Conservation (phyloP, 2,888 invertebrate species). For the Dryocosmus kuriphilus region DNA sequence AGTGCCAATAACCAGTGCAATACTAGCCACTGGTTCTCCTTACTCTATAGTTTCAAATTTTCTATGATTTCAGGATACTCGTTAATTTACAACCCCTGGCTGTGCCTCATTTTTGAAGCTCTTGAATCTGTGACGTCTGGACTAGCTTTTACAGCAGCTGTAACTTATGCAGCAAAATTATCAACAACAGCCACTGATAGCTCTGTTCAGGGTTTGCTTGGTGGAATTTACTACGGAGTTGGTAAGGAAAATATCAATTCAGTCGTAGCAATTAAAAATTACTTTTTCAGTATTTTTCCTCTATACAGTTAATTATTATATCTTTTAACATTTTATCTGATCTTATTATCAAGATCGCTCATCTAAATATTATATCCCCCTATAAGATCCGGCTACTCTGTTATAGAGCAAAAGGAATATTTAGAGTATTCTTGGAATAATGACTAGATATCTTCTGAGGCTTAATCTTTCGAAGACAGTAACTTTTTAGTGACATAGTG, state of each 20-base stretch:
- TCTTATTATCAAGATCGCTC: neutral
- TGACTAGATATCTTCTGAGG: neutral
- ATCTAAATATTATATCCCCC: no score
- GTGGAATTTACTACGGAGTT: slow-evolving; percentile 89
- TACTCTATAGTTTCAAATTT: neutral
- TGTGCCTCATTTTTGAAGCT: slow-evolving; percentile 87
- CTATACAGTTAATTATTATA: neutral
- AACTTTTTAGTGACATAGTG: neutral
- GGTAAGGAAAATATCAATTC: slow-evolving; percentile 78
- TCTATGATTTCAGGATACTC: slow-evolving; percentile 82
- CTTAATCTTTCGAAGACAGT: neutral
- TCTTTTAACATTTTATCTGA: neutral
- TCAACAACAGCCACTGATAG: slow-evolving; percentile 87
- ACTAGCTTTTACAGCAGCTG: slow-evolving; percentile 87
- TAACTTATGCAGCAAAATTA: slow-evolving; percentile 87
- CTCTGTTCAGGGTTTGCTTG: slow-evolving; percentile 87
- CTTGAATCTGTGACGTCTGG: slow-evolving; percentile 88
- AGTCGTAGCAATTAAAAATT: neutral
- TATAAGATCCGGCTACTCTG: no score
- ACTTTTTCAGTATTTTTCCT: neutral
- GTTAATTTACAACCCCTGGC: slow-evolving; percentile 87
- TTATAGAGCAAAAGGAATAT: neutral
- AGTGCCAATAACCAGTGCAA: no score
- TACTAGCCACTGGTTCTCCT: no score
- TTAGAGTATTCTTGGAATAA: neutral